Conservation (phyloP, 2,888 invertebrate species). For the Ptilodon capucinus region DNA sequence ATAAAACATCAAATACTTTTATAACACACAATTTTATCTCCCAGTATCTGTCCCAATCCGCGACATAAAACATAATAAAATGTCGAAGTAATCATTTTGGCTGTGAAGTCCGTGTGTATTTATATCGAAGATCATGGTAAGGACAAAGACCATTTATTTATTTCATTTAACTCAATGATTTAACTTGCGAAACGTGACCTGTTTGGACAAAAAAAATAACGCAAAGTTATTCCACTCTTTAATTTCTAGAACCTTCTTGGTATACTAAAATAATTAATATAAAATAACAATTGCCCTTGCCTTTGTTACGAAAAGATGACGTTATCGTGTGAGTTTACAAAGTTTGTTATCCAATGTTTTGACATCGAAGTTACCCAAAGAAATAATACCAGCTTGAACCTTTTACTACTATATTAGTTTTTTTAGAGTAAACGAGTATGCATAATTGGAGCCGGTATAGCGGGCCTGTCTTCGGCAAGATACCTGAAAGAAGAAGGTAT, state of each 20-base stretch:
- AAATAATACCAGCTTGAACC: background rate
- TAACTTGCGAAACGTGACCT: too few species aligned
- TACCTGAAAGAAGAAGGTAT: conserved; percentile 67
- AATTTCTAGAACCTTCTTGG: background rate
- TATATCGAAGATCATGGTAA: background rate
- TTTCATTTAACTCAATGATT: too few species aligned
- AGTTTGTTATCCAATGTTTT: conserved; percentile 8
- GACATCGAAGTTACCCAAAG: background rate
- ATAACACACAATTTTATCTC: background rate
- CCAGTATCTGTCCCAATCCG: background rate
- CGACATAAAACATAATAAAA: background rate
- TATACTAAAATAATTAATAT: background rate
- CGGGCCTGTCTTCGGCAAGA: conserved; percentile 64
- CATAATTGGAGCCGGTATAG: conserved; percentile 70
- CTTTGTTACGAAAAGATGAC: conserved; percentile 11
- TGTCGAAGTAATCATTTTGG: background rate
- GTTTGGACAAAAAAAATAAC: too few species aligned
- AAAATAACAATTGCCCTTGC: background rate
- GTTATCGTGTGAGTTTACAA: conserved; percentile 19
- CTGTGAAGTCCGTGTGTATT: background rate
- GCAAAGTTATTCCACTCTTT: too few species aligned
- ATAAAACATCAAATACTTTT: background rate
- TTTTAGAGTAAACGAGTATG: conserved; percentile 54
- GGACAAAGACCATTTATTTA: too few species aligned
- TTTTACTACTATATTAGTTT: background rate